Evolutionary conservation across 2,888 invertebrate genomes (phyloP).

Genomic region (Lobophora halterata): DNA sequence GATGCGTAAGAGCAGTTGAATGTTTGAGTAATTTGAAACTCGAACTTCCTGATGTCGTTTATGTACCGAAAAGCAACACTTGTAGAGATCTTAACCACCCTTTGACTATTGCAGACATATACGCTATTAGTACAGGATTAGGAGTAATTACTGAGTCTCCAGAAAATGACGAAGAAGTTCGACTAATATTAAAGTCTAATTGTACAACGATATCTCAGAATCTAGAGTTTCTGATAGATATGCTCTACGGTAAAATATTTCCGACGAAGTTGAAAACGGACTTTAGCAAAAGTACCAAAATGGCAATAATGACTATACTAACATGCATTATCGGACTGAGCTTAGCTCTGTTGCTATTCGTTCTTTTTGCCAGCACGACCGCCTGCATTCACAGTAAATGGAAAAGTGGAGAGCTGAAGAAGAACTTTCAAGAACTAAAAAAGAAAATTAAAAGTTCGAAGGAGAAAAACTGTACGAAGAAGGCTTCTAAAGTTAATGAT

Average conservation of each 20-base stretch:
- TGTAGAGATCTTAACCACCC: constrained; percentile 55
- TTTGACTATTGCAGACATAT: constrained; percentile 52
- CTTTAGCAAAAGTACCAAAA: constrained; percentile 39
- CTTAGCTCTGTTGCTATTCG: constrained; percentile 38
- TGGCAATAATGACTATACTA: constrained; percentile 47
- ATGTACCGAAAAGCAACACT: constrained; percentile 49
- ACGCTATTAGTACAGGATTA: constrained; percentile 51
- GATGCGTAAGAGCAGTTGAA: constrained; percentile 45
- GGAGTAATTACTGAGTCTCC: constrained; percentile 41
- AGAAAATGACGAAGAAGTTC: constrained; percentile 23
- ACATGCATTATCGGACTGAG: constrained; percentile 41
- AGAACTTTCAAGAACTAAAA: constrained; percentile 16
- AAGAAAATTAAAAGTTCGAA: constrained; percentile 25
- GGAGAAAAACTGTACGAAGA: constrained; percentile 18
- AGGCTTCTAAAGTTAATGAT: constrained; percentile 31
- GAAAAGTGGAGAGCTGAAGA: constrained; percentile 30
- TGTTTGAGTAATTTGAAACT: constrained; percentile 43
- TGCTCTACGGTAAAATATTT: constrained; percentile 52
- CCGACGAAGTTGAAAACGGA: constrained; percentile 38
- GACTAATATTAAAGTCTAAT: constrained; percentile 47
- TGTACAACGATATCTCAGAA: constrained; percentile 65
- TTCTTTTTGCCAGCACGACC: constrained; percentile 39
- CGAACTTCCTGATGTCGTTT: constrained; percentile 51
- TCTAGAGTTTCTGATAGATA: constrained; percentile 49
- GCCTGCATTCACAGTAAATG: constrained; percentile 39